Base-by-base conservation (phyloP, 2,113 vertebrate genomes). In the Brachypteracias leptosomus region DNA sequence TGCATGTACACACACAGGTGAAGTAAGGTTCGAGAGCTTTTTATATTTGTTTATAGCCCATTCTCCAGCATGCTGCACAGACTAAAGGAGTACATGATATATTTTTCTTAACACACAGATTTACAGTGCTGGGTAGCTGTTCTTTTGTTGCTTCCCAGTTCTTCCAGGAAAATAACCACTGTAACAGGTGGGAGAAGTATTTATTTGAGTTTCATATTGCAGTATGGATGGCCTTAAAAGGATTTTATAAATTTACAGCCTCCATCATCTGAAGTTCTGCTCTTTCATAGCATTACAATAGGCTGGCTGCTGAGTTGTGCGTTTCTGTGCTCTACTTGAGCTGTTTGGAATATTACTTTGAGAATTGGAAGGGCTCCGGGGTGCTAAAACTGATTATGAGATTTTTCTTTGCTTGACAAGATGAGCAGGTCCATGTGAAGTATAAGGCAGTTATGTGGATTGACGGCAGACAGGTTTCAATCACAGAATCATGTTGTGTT, bases 341-440 rank as follows among this genome's bases (percentile, higher is more conserved):
- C 97, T 96, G 93, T 97, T 98, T 97, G 95, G 96, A 97, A 96
- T 98, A 97, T 98, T 98, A 97, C 94, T 98, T 95, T 96, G 97
- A 98, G 97, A 97, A 96, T 88, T 97, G 95, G 84, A 98, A 97
- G 90, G 78, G 89, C 97, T 97, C 97, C 0, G 57, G 93, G 94
- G 92, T 97, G 94, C 96, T 97, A 97, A 96, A 98, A 97, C 96
- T 97, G 97, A 98, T 98, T 97, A 98, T 97, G 95, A 98, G 96
- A 97, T 98, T 98, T 98, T 98, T 98, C 97, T 98, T 98, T 89
- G 74, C 93, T 95, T 98, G 98, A 98, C 98, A 98, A 98, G 95
- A 98, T 89, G 96, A 98, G 96, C 95, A 95, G 95, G 94, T 94
- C 95, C 95, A 91, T 81, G 96, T 97, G 96, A 98, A 90, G 92